Percentiles rank a stretch among this genome's conserved stretches.
Conservation (phyloP, 2,113 vertebrate species). For the Ahaetulla prasina region DNA sequence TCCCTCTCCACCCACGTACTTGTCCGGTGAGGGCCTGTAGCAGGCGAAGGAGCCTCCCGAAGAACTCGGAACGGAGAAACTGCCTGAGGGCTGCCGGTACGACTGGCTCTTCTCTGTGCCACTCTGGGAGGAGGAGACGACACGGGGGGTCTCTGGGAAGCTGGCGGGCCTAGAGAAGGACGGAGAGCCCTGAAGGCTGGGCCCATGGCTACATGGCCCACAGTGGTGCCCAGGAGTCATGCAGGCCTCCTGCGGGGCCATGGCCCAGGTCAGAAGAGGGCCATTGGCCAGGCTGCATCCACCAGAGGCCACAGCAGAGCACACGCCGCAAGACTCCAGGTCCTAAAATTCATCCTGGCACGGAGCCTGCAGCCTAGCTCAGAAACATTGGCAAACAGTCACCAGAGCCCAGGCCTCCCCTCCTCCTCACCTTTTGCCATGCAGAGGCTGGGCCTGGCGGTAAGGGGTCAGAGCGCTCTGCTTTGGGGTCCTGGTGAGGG, state of each 20-base stretch:
- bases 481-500: constrained; percentile 72
- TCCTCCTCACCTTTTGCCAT: constrained; percentile 79
- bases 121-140: constrained; percentile 65
- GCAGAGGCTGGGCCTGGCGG: constrained; percentile 79
- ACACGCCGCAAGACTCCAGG: fast-evolving
- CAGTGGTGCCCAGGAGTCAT: neutral
- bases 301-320: fast-evolving
- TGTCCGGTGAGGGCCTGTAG: constrained; percentile 84
- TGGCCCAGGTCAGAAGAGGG: neutral
- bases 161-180: constrained; percentile 79
- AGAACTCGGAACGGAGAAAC: constrained; percentile 79
- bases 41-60: constrained; percentile 64
- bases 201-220: too few species aligned
- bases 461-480: constrained; percentile 70
- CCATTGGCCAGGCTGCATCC: neutral
- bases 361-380: too few species aligned
- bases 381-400: neutral
- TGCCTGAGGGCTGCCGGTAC: constrained; percentile 86
- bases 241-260: neutral
- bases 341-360: fast-evolving
- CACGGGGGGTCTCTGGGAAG: constrained; percentile 87
- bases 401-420: neutral
- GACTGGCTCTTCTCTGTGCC: constrained; percentile 74
- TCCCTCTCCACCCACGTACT: constrained; percentile 49
- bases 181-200: neutral